Base-by-base conservation (phyloP, 2,888 invertebrate species). In the Diarsia dahlii region DNA sequence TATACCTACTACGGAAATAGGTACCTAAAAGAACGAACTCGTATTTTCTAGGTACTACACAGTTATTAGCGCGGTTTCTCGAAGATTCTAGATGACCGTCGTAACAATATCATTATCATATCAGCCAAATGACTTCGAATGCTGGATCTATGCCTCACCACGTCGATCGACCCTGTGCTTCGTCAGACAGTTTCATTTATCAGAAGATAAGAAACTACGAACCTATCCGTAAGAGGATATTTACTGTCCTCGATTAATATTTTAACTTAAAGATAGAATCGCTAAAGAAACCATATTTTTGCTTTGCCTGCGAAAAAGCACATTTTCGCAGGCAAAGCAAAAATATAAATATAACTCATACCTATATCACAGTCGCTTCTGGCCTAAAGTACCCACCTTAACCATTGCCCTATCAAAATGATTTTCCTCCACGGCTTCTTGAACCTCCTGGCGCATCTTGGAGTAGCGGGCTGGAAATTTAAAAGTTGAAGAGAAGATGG, bases 341-440 rank as follows among this genome's bases (percentile, higher is more conserved):
- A 28, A 28, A 28, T 28, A 28, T 28, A 28, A 28, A 28, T 28
- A 28, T 28, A 28, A 15, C 23, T 58, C 8, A 54, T n/a, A 54
- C 15, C 9, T 8, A 8, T 23, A 18, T 63, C 18, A 23, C 18
- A 64, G 64, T 20, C 15, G 28, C 20, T 28, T 28, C 13, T 28
- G 10, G 20, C 23, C 15, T n/a, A 10, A 48, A 48, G 1, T 46
- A 39, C 81, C 34, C 46, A 76, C 84, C 10, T 50, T 0, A 13
- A 67, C 13, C 71, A 84, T 74, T 23, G 20, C 0, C 0, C 86
- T 74, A 70, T 94, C 90, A 72, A 94, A 91, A 15, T 87, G 12
- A 1, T 1, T 74, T 4, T 80, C 76, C 15, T 81, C 76, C 3
- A 90, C 76, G 13, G 88, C 76, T 2, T 85, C 60, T 74, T 92